Conservation (phyloP, 2,113 vertebrate species). For the Mormyrus iriodes region DNA sequence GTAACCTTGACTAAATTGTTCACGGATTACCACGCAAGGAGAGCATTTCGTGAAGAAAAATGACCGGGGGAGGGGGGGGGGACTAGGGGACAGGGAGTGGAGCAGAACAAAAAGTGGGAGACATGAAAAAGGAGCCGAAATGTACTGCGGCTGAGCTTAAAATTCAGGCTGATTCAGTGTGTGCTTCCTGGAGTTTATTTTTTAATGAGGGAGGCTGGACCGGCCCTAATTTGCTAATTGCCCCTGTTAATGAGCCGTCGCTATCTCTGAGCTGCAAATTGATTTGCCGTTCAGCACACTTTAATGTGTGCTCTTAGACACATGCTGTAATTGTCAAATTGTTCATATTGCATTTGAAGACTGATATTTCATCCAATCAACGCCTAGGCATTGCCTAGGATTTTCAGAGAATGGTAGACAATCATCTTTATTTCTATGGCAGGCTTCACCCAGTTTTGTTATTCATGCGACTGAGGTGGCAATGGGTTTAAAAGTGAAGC, state of each 20-base stretch:
- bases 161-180: neutral
- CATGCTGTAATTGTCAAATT: neutral
- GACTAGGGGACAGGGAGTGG: neutral
- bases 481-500: neutral
- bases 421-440: neutral
- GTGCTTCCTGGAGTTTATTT: neutral
- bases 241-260: neutral
- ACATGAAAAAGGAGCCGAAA: neutral
- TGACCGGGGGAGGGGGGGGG: neutral
- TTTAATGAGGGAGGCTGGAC: neutral
- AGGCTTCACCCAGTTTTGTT: neutral
- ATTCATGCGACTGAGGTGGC: neutral
- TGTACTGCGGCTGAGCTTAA: neutral
- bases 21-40: neutral
- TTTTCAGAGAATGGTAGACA: no score
- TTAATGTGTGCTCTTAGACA: neutral
- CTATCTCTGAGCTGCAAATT: neutral
- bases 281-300: neutral
- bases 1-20: neutral
- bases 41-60: neutral
- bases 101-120: neutral
- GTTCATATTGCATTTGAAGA: neutral
- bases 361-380: neutral
- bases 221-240: conserved; percentile 2
- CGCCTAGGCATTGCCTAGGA: no score